Base-by-base conservation (phyloP, 2,113 vertebrate genomes). In the Myiagra hebetior region DNA sequence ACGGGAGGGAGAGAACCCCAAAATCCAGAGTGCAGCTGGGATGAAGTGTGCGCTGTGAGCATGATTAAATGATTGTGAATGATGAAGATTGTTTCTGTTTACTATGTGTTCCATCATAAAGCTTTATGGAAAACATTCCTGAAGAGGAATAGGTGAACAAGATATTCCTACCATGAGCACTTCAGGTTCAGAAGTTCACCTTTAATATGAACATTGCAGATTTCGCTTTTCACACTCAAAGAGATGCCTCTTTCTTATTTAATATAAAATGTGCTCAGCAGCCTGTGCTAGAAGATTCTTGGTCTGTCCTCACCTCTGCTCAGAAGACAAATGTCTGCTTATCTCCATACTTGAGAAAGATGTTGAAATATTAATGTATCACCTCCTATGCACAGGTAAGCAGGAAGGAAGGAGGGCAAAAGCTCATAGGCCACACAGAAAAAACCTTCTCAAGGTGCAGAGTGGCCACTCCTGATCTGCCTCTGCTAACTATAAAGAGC, bases 71-170 rank as follows among this genome's bases (percentile, higher is more conserved):
- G 49, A 49, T 70, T 56, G 33, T 77, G 89, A 91, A 93, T 63
- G 55, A 79, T 62, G 79, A 87, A 83, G 55, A 67, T 62, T 86
- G 70, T 90, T 95, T 90, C 94, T 95, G 78, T 96, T 96, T 96
- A 96, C 93, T 93, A 93, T 27, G 89, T 95, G 91, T 96, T 96
- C 89, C 94, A 91, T 95, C 94, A 89, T 94, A 96, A 94, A 94
- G 49, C 73, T 96, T 93, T 95, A 96, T 95, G 53, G 89, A 89
- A 96, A 96, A 91, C 94, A 91, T 95, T 93, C 91, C 74, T 91
- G 74, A 57, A 87, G 53, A 94, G 70, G 70, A 50, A 87, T 65
- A 73, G 69, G 46, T 95, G 87, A 96, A 94, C 57, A 73, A 94
- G 65, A 50, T 79, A 85, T 55, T 87, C 89, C 46, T 87, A 68